Evolutionary conservation across 2,888 invertebrate genomes (phyloP).

Genomic region (Tupiocoris notatus): DNA sequence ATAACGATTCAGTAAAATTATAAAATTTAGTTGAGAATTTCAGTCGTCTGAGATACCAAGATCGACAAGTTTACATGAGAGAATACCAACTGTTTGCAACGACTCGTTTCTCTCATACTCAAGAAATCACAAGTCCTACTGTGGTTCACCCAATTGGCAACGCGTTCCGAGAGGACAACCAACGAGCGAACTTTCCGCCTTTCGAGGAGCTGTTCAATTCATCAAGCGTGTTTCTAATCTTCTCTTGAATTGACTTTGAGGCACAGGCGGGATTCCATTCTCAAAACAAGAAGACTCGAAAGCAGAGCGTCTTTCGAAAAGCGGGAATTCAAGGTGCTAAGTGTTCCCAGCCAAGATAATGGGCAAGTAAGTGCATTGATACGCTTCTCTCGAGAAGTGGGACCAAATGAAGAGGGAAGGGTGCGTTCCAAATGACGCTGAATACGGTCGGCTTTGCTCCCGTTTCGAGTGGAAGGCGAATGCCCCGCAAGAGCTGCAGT

Average conservation of each 20-base stretch:
- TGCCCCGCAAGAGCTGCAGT: not conserved
- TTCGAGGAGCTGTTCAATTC: not conserved
- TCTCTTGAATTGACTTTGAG: conserved; percentile 8
- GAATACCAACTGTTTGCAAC: too few relatives aligned
- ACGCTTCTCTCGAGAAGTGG: conserved; percentile 15
- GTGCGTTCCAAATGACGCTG: conserved; percentile 24
- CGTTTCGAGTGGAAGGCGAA: not conserved
- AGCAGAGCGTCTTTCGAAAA: conserved; percentile 1
- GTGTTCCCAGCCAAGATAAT: conserved; percentile 36
- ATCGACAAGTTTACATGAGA: too few relatives aligned
- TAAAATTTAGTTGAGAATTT: too few relatives aligned
- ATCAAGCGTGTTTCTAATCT: not conserved
- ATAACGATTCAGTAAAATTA: too few relatives aligned
- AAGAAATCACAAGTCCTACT: too few relatives aligned
- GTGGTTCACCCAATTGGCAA: not conserved
- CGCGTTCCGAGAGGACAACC: not conserved
- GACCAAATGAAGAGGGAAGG: not conserved
- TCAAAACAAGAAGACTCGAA: conserved; percentile 16
- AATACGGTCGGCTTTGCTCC: conserved; percentile 21
- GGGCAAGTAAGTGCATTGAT: conserved; percentile 40
- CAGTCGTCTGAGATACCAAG: too few relatives aligned
- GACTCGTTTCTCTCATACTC: too few relatives aligned
- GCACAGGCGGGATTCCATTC: conserved; percentile 1
- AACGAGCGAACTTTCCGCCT: not conserved
- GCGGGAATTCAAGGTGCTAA: conserved; percentile 32